Base-by-base conservation (phyloP, 2,113 vertebrate species). In the Falcunculus frontatus region DNA sequence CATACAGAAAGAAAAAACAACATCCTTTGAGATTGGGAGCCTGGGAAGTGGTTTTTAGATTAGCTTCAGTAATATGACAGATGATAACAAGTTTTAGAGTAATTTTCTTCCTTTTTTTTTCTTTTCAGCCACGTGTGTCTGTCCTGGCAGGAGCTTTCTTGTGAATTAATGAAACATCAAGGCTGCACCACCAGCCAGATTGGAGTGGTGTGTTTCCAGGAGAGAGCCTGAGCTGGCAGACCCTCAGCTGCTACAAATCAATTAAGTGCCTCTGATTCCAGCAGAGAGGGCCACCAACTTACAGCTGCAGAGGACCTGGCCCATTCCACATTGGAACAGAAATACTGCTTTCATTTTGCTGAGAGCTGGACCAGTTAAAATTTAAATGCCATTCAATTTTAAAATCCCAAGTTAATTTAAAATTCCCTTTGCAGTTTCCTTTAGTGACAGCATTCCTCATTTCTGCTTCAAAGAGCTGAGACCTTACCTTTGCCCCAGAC, bases 311-410 rank as follows among this genome's bases (percentile, higher is more conserved):
- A 95, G 59, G 46, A 79, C 69, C 76, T 72, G 68, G 52, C 55
- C 78, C 35, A 26, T 85, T 87, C 89, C 60, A 21, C 4, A 2
- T 23, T 86, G 49, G 41, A 94, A 80, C 14, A 94, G 68, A 94
- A 92, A 77, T 75, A 93, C 3, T 80, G 68, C 68, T 94, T 93
- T 91, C 72, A 86, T 95, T 94, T 91, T 56, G 63, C 47, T 0
- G 0, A 88, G 75, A 70, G 68, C 16, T 35, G 20, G 32, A 8
- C 49, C 90, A 60, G 41, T 94, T 95, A 88, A 93, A 92, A 67
- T 94, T 91, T 91, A 94, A 96, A 85, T 88, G 75, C 47, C 7
- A 20, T 90, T 94, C 93, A 94, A 96, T 63, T 86, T 94, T 94
- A 39, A 93, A 95, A 92, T 77, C 39, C 2, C 21, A 26, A 74